Base-by-base conservation (phyloP, 2,888 invertebrate genomes). In the Geophilus truncorum region DNA sequence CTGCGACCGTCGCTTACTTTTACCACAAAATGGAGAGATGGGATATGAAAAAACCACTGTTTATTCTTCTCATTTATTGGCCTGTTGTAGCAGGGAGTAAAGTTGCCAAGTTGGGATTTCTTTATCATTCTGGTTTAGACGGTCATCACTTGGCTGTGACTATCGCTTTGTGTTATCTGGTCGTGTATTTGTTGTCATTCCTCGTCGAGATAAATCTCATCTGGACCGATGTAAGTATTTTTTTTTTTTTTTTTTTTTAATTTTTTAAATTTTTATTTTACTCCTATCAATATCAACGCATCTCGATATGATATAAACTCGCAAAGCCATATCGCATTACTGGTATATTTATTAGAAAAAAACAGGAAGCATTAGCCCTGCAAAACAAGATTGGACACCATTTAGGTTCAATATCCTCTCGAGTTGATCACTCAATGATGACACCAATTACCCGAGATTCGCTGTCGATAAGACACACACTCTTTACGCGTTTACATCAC, bases 61-160 rank as follows among this genome's bases (percentile, higher is more conserved):
- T 78, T 10, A 12, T 78, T 10, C 51, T 45, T 51, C 23, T 78
- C 12, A 40, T 51, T 23, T 78, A 45, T 28, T 78, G 78, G 78
- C n/a, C 30, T 51, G 40, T 51, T 51, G n/a, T 40, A 21, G 7
- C 45, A 10, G 45, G 6, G 9, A 23, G 12, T n/a, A 78, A 51
- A 78, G 21, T 78, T 15, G 2, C 23, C 45, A 78, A 78, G 40
- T 45, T 45, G 15, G 30, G 34, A 12, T 23, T 18, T 21, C 51
- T 78, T 9, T 30, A 12, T 28, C 23, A 45, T 10, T 28, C 40
- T 7, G 78, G 78, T 25, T n/a, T 78, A 12, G 10, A 21, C n/a
- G 30, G 21, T 12, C 25, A 40, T 18, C 78, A 78, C 23, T 40
- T 78, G 7, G 21, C 25, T 6, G 51, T 78, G 45, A 21, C 30